Conservation (phyloP, 2,888 invertebrate species). For the Pasiphila rectangulata region DNA sequence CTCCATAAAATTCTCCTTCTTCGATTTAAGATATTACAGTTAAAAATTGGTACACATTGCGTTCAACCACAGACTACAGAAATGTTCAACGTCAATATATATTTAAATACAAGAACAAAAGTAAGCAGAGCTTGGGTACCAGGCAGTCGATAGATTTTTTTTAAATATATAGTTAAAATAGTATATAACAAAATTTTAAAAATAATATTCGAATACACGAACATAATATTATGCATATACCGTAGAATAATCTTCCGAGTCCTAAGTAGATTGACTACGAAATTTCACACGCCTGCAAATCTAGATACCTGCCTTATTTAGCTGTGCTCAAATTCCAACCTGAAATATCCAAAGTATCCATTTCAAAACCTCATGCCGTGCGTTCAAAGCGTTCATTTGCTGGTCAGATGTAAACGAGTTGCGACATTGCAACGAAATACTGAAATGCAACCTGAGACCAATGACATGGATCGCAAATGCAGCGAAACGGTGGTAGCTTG, state of each 20-base stretch:
- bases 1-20: no score
- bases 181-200: no score
- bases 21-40: no score
- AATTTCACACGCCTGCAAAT: slow-evolving; percentile 4
- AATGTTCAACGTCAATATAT: no score
- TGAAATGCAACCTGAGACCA: slow-evolving; percentile 34
- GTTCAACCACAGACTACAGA: no score
- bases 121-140: no score
- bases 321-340: slow-evolving; percentile 2
- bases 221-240: no score
- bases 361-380: slow-evolving; percentile 25
- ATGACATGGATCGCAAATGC: slow-evolving; percentile 43
- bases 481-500: slow-evolving; percentile 30
- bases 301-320: slow-evolving; percentile 2
- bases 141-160: no score
- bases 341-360: slow-evolving; percentile 17
- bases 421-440: slow-evolving; percentile 20
- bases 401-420: slow-evolving; percentile 15
- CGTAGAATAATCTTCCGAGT: background rate
- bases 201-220: no score
- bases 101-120: no score
- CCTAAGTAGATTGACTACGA: background rate
- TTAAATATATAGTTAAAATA: no score
- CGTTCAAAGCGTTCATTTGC: slow-evolving; percentile 7
- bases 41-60: no score